phyloP scores from a whole-genome alignment of 2,888 invertebrate species.

The Drosophila paracracens region DNA sequence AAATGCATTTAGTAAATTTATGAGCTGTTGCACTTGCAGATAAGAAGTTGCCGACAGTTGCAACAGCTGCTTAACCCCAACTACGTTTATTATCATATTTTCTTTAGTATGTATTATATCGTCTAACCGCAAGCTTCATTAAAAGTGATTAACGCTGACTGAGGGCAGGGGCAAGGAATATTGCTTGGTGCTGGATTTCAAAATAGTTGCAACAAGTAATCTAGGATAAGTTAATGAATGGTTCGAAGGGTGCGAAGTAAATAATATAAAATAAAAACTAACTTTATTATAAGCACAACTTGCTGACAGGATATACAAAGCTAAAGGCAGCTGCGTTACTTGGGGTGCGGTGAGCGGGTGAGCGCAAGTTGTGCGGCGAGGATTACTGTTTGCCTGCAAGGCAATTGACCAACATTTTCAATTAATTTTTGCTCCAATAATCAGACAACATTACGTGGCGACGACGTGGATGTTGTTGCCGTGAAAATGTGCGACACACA shows the following conservation, averaged over 20 bases:
- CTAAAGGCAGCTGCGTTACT: slow-evolving; percentile 27
- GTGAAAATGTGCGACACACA: slow-evolving; percentile 50
- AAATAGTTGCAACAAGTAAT: slow-evolving; percentile 38
- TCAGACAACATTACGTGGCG: slow-evolving; percentile 66
- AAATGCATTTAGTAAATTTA: slow-evolving; percentile 17
- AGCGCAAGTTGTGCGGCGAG: neutral
- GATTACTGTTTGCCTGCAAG: slow-evolving; percentile 51
- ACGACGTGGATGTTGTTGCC: slow-evolving; percentile 40
- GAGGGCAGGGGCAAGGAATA: neutral
- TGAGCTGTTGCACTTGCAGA: neutral
- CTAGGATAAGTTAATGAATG: slow-evolving; percentile 32
- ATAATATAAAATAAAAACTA: slow-evolving; percentile 61
- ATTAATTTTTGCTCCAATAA: slow-evolving; percentile 84
- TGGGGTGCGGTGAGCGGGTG: neutral
- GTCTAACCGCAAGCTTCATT: slow-evolving; percentile 50
- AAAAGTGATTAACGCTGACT: slow-evolving; percentile 67
- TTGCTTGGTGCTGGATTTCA: slow-evolving; percentile 16
- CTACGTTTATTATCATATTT: slow-evolving; percentile 1
- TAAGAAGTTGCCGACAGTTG: neutral
- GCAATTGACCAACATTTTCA: slow-evolving; percentile 84
- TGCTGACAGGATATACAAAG: slow-evolving; percentile 24
- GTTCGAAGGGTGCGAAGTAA: slow-evolving; percentile 10
- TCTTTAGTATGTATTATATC: slow-evolving; percentile 11
- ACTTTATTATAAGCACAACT: slow-evolving; percentile 45
- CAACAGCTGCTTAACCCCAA: neutral